Evolutionary conservation across 2,888 invertebrate genomes (phyloP).

Genomic region (Patella depressa): DNA sequence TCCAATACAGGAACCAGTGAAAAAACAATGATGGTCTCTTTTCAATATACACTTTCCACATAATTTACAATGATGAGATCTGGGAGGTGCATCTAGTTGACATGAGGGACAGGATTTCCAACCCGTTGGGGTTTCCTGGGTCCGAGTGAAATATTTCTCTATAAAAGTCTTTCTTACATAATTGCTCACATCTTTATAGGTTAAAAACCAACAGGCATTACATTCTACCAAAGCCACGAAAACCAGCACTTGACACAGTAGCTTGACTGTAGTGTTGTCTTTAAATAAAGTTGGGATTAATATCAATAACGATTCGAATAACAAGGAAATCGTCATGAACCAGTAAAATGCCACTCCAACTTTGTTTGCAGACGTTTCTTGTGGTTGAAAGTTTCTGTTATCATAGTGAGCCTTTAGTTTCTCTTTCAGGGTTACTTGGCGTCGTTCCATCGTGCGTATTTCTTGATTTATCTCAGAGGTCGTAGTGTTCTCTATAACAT

Average conservation of each 20-base stretch:
- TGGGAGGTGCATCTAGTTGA: conserved; percentile 57
- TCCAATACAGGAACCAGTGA: conserved; percentile 70
- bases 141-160: conserved; percentile 41
- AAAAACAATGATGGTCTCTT: conserved; percentile 72
- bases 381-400: conserved; percentile 47
- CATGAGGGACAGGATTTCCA: conserved; percentile 54
- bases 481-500: no score
- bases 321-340: conserved; percentile 41
- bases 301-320: conserved; percentile 44
- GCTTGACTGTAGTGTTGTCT: neutral
- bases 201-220: conserved; percentile 44
- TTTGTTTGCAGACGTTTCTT: conserved; percentile 38
- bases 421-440: conserved; percentile 52
- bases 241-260: conserved; percentile 24
- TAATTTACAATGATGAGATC: conserved; percentile 70
- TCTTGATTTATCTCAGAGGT: no score
- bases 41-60: conserved; percentile 70
- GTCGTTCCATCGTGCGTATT: conserved; percentile 41
- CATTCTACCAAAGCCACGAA: conserved; percentile 39
- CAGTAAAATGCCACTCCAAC: conserved; percentile 45
- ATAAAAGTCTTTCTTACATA: conserved; percentile 47
- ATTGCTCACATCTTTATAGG: conserved; percentile 43
- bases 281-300: conserved; percentile 48
- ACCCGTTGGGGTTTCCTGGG: conserved; percentile 39
- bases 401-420: conserved; percentile 51